phyloP scores from a whole-genome alignment of 1,140 invertebrate genomes.

The Coboldia fuscipes region DNA sequence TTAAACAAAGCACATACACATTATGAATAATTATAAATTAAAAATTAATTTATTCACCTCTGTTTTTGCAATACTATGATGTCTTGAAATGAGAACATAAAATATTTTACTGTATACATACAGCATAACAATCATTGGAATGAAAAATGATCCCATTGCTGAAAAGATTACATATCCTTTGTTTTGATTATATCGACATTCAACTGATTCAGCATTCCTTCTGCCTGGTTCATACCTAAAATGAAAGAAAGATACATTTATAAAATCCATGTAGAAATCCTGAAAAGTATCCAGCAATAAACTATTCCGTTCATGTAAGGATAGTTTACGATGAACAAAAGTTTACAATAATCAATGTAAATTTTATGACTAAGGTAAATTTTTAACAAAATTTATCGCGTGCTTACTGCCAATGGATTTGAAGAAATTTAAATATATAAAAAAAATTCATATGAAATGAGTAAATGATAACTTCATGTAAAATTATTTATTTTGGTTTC shows the following conservation, averaged over 20 bases:
- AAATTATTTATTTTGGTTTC: too few relatives aligned
- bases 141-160: conserved; percentile 78
- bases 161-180: conserved; percentile 67
- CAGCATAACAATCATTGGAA: conserved; percentile 78
- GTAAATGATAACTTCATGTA: too few relatives aligned
- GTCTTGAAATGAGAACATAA: conserved; percentile 51
- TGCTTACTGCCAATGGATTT: too few relatives aligned
- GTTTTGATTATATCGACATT: conserved; percentile 58
- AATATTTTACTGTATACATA: conserved; percentile 79
- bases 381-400: too few relatives aligned
- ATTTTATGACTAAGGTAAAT: too few relatives aligned
- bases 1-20: too few relatives aligned
- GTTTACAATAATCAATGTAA: too few relatives aligned
- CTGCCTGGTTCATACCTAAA: conserved; percentile 41
- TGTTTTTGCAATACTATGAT: conserved; percentile 20
- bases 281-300: neutral
- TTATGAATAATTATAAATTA: too few relatives aligned
- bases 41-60: conserved; percentile 5
- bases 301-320: neutral
- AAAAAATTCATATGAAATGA: too few relatives aligned
- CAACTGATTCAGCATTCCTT: conserved; percentile 25
- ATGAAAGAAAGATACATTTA: conserved; percentile 5
- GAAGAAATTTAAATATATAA: too few relatives aligned
- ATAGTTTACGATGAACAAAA: neutral
- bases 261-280: neutral